These are phyloP conservation scores for Trichogramma pretiosum DNA, from an alignment of 1,140 invertebrate genomes.

Conservation along the genomic window DNA sequence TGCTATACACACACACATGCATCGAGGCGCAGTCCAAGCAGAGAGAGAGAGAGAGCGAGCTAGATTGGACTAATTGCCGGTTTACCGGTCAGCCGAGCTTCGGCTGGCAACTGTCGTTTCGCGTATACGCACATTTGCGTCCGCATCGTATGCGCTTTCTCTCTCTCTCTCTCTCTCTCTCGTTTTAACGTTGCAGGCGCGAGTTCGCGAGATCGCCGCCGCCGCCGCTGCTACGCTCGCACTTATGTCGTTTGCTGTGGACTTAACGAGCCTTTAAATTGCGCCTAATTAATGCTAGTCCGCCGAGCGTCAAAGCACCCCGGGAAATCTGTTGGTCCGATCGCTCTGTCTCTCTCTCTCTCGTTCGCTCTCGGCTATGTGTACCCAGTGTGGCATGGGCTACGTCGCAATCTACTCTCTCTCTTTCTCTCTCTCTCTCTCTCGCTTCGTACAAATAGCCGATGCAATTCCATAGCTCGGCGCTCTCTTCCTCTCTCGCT, in stretches of 20 bases:
- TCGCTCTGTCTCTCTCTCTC: no score
- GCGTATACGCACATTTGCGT: background rate
- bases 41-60: constrained; percentile 2
- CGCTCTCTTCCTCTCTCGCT: no score
- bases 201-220: no score
- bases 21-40: background rate
- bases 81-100: constrained; percentile 40
- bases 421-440: no score
- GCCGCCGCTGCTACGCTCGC: background rate
- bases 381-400: no score
- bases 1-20: no score
- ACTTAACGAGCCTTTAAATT: constrained; percentile 19
- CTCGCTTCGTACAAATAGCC: no score
- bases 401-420: no score
- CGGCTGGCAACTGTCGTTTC: constrained; percentile 17
- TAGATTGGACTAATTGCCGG: constrained; percentile 44
- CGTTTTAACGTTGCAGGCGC: constrained; percentile 2
- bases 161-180: background rate
- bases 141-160: background rate
- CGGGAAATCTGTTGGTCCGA: constrained; percentile 10
- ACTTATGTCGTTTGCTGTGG: constrained; percentile 11
- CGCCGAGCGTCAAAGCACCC: background rate
- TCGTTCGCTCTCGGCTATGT: background rate
- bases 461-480: no score
- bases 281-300: constrained; percentile 15